These are phyloP conservation scores for Sprattus sprattus DNA, from an alignment of 2,113 vertebrate genomes.

Conservation along the genomic window DNA sequence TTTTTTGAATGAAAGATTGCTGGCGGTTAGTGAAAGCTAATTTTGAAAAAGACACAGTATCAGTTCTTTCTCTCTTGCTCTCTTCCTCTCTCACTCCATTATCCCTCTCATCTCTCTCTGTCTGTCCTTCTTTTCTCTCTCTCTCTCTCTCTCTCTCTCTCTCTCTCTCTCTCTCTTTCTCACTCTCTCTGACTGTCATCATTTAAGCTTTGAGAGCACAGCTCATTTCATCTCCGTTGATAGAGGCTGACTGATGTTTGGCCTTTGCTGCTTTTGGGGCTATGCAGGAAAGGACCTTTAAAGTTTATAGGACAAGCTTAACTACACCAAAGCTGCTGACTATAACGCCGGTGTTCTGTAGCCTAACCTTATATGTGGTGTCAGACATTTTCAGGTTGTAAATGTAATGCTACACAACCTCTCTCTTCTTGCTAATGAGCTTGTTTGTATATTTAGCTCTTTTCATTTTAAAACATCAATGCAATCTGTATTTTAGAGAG, in stretches of 20 bases:
- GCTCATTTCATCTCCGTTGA: conserved; percentile 15
- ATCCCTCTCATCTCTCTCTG: neutral
- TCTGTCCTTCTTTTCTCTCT: neutral
- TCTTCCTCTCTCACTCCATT: neutral
- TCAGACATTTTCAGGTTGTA: neutral
- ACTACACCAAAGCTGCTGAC: neutral
- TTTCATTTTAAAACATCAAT: neutral
- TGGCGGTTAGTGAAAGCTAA: neutral
- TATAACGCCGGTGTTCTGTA: neutral
- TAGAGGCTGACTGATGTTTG: conserved; percentile 29
- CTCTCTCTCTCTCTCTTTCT: neutral
- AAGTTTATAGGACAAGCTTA: conserved; percentile 1
- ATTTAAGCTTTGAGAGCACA: neutral
- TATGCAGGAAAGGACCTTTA: conserved; percentile 17
- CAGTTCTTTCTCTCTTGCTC: neutral
- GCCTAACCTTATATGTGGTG: neutral
- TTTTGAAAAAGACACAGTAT: neutral
- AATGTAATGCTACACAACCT: neutral
- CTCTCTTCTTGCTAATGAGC: neutral
- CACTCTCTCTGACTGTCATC: neutral
- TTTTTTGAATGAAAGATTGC: neutral
- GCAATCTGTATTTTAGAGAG: neutral
- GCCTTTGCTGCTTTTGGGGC: conserved; percentile 28
- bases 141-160: conserved; percentile 1
- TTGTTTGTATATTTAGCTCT: neutral